phyloP scores from a whole-genome alignment of 2,888 invertebrate species.

The Lochmaea crataegi region DNA sequence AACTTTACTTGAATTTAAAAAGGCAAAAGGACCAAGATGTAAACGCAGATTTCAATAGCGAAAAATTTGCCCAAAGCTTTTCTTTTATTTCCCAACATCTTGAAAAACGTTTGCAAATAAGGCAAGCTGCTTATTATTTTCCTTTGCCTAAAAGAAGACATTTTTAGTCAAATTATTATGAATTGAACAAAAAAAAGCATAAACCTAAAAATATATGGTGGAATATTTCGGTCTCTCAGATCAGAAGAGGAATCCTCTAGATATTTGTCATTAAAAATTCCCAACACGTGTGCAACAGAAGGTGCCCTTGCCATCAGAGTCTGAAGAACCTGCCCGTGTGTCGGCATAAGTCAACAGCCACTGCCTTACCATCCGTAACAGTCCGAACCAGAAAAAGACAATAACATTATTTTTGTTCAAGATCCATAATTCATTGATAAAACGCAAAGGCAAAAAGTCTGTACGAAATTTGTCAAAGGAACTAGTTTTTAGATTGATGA shows the following conservation, averaged over 20 bases:
- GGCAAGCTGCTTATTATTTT: too few species aligned
- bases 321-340: conserved; percentile 37
- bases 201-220: background rate
- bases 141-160: too few species aligned
- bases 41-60: too few species aligned
- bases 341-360: conserved; percentile 34
- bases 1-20: too few species aligned
- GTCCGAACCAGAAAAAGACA: conserved; percentile 43
- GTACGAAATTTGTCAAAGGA: conserved; percentile 48
- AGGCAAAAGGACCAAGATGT: too few species aligned
- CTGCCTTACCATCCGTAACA: conserved; percentile 24
- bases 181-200: background rate
- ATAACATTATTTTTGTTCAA: conserved; percentile 47
- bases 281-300: conserved; percentile 51
- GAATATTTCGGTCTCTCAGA: conserved; percentile 2
- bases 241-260: conserved; percentile 11
- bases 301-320: conserved; percentile 46
- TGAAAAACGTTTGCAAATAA: too few species aligned
- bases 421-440: conserved; percentile 46
- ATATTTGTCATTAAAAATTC: conserved; percentile 48
- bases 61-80: too few species aligned
- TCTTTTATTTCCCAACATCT: too few species aligned
- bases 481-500: conserved; percentile 47
- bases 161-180: background rate
- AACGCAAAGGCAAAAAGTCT: conserved; percentile 42